Base-by-base conservation (phyloP, 2,888 invertebrate genomes). In the Lissonota sp. region DNA sequence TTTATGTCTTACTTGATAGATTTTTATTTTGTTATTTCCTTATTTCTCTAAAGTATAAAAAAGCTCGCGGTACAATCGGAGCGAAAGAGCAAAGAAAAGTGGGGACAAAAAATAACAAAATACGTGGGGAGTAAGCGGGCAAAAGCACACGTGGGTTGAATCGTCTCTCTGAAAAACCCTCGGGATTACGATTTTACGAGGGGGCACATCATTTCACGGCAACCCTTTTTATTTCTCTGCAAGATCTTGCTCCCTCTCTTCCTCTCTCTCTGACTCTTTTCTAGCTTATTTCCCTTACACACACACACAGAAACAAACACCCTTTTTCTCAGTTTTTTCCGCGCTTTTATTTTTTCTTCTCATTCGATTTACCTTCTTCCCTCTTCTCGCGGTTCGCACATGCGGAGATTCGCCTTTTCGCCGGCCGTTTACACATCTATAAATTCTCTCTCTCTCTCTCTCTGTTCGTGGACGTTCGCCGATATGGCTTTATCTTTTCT, bases 171-270 rank as follows among this genome's bases (percentile, higher is more conserved):
- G 37, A 39, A 44, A 14, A 55, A 39, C 58, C 6, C 66, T 55
- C 37, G 44, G 46, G 69, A 75, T 75, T 75, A 69, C 62, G 69
- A 67, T 69, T 75, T 75, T 75, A 75, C 62, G 75, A 75, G 62
- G 53, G 60, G 14, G 62, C 67, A 49, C 67, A 69, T 62, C 67
- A 69, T 69, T 75, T 55, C 62, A 60, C 53, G 60, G 67, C 62
- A 44, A 75, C 53, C 53, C 67, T 60, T 75, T 75, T 75, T 57
- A 14, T 75, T 62, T 62, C 26, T 51, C 26, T 51, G 6, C 37
- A 16, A 60, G 57, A 1, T 53, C 37, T 8, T 42, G 16, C 42
- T 14, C 53, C 40, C 40, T 10, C 14, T 42, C 1, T 69, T 57
- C 44, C 8, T 67, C 26, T 53, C 42, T 60, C 44, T 44, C 14